These are phyloP conservation scores for Rhopilema esculentum DNA, from an alignment of 30 jellyfish, hydroid and myxozoan species.

Conservation along the genomic window DNA sequence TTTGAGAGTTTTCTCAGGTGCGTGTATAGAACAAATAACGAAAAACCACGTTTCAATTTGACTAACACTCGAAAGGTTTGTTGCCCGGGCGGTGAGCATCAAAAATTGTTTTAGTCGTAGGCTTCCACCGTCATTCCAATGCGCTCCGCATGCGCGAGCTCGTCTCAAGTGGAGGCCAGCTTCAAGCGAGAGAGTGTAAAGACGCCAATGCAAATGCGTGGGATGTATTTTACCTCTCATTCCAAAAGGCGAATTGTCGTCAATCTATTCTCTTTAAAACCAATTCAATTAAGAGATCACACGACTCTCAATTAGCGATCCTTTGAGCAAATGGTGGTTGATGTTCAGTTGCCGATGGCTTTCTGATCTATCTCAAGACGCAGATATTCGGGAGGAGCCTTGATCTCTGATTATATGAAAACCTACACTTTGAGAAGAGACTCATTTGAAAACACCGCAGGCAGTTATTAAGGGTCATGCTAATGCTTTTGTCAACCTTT, in stretches of 20 bases:
- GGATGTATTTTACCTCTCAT: not conserved
- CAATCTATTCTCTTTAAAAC: not conserved
- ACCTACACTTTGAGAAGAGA: not conserved
- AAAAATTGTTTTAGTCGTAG: no score
- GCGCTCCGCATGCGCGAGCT: no score
- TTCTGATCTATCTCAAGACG: not conserved
- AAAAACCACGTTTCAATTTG: no score
- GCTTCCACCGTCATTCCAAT: no score
- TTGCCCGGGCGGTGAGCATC: no score
- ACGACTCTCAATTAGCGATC: not conserved
- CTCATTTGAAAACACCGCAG: not conserved
- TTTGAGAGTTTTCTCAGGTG: no score
- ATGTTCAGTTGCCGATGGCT: not conserved
- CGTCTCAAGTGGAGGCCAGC: no score
- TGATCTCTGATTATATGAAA: not conserved
- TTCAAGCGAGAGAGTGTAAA: no score
- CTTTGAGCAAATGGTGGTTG: not conserved
- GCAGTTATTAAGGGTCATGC: not conserved
- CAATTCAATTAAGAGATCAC: not conserved
- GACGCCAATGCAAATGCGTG: not conserved
- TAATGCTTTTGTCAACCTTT: not conserved
- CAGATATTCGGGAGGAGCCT: not conserved
- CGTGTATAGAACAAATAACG: no score
- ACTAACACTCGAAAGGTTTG: no score
- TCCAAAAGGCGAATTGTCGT: not conserved